Conservation (phyloP, 2,888 invertebrate genomes). For the Adela reaumurella region DNA sequence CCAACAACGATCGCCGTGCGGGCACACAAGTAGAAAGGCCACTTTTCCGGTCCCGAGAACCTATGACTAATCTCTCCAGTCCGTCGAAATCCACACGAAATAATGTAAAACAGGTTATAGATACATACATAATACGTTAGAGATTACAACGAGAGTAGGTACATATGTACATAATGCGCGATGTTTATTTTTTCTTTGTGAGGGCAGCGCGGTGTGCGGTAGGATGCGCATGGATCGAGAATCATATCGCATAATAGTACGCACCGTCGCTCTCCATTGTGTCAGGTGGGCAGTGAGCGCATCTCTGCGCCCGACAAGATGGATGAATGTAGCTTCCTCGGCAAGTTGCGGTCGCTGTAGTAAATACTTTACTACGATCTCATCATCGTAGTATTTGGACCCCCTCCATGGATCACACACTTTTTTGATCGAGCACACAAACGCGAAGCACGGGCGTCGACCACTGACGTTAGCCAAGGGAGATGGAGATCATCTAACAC, state of each 20-base stretch:
- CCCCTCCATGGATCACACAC: conserved; percentile 33
- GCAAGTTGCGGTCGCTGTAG: conserved; percentile 28
- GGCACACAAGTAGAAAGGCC: background rate
- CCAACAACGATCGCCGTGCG: too few species aligned
- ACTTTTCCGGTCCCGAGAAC: background rate
- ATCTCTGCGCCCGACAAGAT: background rate
- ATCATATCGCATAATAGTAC: conserved; percentile 22
- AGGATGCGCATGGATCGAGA: conserved; percentile 43
- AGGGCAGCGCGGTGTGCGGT: conserved; percentile 23
- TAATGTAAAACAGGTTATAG: background rate
- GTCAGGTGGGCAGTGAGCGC: background rate
- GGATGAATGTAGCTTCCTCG: background rate
- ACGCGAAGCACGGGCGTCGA: background rate
- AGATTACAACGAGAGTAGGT: background rate
- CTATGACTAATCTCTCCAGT: background rate
- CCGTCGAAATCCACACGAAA: background rate
- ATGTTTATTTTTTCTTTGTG: conserved; percentile 33
- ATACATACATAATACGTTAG: background rate
- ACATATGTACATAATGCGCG: background rate
- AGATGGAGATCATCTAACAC: background rate
- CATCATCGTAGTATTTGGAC: conserved; percentile 55
- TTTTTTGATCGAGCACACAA: background rate
- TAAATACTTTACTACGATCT: conserved; percentile 56
- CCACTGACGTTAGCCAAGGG: too few species aligned
- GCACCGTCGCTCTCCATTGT: conserved; percentile 51